Base-by-base conservation (phyloP, 2,888 invertebrate genomes). In the Campoplex capitator region DNA sequence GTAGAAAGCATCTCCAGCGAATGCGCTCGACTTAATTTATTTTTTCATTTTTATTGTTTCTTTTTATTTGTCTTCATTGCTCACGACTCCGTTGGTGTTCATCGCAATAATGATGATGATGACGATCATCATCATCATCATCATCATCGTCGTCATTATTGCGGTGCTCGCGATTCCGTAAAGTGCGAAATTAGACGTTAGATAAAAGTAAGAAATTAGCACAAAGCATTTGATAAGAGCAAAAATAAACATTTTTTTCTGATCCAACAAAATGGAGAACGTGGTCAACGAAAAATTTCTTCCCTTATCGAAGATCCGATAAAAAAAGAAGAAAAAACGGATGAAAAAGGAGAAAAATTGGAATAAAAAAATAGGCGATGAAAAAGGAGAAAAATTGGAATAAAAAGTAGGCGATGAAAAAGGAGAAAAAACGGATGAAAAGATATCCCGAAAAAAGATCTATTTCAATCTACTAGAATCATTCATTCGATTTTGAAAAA, bases 1-100 rank as follows among this genome's bases (percentile, higher is more conserved):
- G 85, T 88, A 88, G 89, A 89, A 89, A 89, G 88, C 87, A 88
- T 88, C 83, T 82, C 85, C 83, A 67, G 67, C 54, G 73, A 74
- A 56, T 71, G 75, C 86, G 23, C 76, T 76, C 76, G 76, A 48
- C 62, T 70, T 71, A 28, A 73, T 78, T 70, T 71, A 28, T 62
- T 78, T 82, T 74, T 86, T 75, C 16, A 48, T 56, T 78, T 35
- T 70, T 62, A 58, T 83, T 70, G 23, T 67, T 83, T 9, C 2
- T 74, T 54, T 13, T 51, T 82, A 42, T 75, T 71, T 58, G n/a
- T 79, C 70, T 18, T 51, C 38, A 54, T 79, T 32, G 42, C 45
- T 42, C 16, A 32, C 45, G 70, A 79, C 28, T 58, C 32, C 32
- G 38, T 38, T 6, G 58, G 58, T n/a, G 11, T 38, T 56, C 16